Evolutionary conservation across 2,888 invertebrate species (phyloP).

Genomic region (Ophioninae sp.): DNA sequence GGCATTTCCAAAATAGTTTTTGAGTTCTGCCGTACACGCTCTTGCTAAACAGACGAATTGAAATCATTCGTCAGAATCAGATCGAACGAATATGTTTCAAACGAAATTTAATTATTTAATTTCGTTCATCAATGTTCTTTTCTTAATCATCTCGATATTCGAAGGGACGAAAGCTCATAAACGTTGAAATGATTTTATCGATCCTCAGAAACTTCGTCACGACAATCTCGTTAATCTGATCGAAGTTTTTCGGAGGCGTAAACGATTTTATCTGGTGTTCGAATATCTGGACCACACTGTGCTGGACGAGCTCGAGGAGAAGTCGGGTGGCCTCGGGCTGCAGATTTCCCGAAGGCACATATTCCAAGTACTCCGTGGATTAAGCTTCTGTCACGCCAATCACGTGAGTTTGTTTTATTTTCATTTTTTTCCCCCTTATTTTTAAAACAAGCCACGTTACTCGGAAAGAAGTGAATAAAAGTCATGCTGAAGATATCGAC

Average conservation of each 20-base stretch:
- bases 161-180: neutral
- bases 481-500: conserved; percentile 1
- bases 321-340: conserved; percentile 87
- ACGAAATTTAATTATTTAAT: too few species aligned
- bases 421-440: conserved; percentile 41
- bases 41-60: too few species aligned
- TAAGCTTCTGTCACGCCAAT: conserved; percentile 92
- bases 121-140: neutral
- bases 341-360: conserved; percentile 88
- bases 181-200: neutral
- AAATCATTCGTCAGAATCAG: too few species aligned
- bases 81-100: too few species aligned
- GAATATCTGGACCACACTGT: conserved; percentile 94
- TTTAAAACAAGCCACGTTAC: neutral
- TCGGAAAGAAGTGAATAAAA: neutral
- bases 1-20: too few species aligned
- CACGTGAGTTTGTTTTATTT: conserved; percentile 84
- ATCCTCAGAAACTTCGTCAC: conserved; percentile 89
- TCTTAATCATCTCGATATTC: neutral
- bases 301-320: conserved; percentile 90
- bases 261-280: conserved; percentile 93
- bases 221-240: conserved; percentile 94
- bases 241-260: conserved; percentile 92
- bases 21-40: too few species aligned
- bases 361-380: conserved; percentile 90